phyloP scores from a whole-genome alignment of 2,113 vertebrate genomes.

The Meleagris gallopavo region DNA sequence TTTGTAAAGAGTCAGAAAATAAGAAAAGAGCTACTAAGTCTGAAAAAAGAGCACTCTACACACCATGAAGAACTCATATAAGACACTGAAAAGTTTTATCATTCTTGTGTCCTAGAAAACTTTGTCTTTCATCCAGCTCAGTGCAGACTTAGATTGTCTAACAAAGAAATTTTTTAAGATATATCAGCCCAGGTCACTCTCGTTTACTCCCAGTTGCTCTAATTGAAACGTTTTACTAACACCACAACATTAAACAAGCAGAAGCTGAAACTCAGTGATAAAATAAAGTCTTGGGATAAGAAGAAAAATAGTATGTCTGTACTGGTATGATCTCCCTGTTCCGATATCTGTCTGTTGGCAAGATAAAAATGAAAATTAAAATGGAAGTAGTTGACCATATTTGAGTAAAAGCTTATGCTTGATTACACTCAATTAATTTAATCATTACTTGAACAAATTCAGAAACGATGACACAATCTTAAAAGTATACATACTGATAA shows the following conservation, averaged over 20 bases:
- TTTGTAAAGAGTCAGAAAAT: not conserved
- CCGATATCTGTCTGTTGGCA: not conserved
- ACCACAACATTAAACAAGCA: not conserved
- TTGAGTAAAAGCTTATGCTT: not conserved
- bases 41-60: not conserved
- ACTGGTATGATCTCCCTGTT: not conserved
- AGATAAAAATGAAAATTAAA: not conserved
- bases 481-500: not conserved
- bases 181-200: not conserved
- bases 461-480: not conserved
- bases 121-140: not conserved
- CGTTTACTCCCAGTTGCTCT: not conserved
- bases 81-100: not conserved
- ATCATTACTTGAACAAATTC: not conserved
- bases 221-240: not conserved
- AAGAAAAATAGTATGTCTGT: not conserved
- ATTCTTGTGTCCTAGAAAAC: not conserved
- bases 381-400: not conserved
- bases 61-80: not conserved
- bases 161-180: not conserved
- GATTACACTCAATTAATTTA: not conserved
- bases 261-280: not conserved
- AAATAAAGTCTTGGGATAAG: not conserved
- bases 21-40: not conserved
- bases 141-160: not conserved